Evolutionary conservation across 2,888 invertebrate species (phyloP).

Genomic region (Beris morrisii): DNA sequence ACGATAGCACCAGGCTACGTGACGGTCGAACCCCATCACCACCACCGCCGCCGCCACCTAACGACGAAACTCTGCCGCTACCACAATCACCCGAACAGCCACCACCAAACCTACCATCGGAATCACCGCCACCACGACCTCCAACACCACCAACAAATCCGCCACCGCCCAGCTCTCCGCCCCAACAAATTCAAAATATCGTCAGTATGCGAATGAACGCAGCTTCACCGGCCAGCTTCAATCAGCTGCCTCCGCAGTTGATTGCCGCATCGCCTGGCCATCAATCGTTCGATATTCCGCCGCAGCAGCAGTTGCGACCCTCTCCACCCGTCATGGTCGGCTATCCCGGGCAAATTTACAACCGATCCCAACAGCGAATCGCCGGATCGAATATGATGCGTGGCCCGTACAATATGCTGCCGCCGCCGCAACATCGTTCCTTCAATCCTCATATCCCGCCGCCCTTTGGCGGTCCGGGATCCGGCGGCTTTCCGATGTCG

Average conservation of each 20-base stretch:
- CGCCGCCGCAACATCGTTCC: conserved; percentile 36
- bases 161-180: conserved; percentile 31
- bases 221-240: conserved; percentile 31
- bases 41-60: no score
- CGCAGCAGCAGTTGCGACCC: conserved; percentile 32
- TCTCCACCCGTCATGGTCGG: conserved; percentile 41
- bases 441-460: conserved; percentile 26
- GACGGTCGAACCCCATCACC: neutral
- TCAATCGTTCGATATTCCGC: conserved; percentile 9
- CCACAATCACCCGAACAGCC: conserved; percentile 3
- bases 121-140: conserved; percentile 29
- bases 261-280: neutral
- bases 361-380: conserved; percentile 15
- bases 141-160: conserved; percentile 37
- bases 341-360: conserved; percentile 13
- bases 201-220: conserved; percentile 36
- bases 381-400: conserved; percentile 45
- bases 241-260: neutral
- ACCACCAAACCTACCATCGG: conserved; percentile 26
- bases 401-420: conserved; percentile 44
- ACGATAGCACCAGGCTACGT: neutral
- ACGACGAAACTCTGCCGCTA: neutral
- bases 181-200: conserved; percentile 40
- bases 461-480: neutral
- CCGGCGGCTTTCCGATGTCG: neutral